Base-by-base conservation (phyloP, 2,888 invertebrate genomes). In the Perdita meconis region DNA sequence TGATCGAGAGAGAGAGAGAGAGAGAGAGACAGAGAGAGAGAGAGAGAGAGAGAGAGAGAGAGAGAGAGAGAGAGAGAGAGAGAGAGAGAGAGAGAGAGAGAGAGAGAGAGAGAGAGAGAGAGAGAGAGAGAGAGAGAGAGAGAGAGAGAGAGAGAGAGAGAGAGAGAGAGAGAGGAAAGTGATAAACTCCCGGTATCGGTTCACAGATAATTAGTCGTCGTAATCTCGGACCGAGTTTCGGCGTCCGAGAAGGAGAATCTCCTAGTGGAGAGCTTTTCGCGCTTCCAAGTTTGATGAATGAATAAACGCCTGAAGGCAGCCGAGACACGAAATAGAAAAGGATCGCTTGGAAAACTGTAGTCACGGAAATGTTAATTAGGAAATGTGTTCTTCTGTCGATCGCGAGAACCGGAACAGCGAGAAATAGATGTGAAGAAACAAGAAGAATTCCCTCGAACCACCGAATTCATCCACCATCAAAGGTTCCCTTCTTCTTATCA, bases 131-230 rank as follows among this genome's bases (percentile, higher is more conserved):
- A n/a, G n/a, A n/a, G n/a, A n/a, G n/a, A n/a, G n/a, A n/a, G n/a
- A n/a, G n/a, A n/a, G n/a, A n/a, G n/a, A n/a, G n/a, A n/a, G n/a
- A n/a, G n/a, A n/a, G n/a, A n/a, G n/a, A n/a, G n/a, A n/a, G n/a
- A n/a, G n/a, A 1, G 13, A 22, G 13, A 8, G 51, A 34, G 30
- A 36, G 42, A 24, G n/a, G 26, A 38, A 24, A 16, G 4, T 1
- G 16, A 47, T n/a, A 26, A 50, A 30, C 59, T 51, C 57, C 61
- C 50, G 61, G 71, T 71, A 73, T 73, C 73, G 61, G 61, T 61
- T 71, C 56, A 61, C 61, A 40, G 72, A 71, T 61, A 71, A 73
- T 73, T 73, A 73, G 72, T 61, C 38, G 42, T 38, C 3, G 60
- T 60, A 53, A 70, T 55, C 72, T 38, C 55, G 71, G 40, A 72